These are phyloP conservation scores for Anguilla marmorata DNA, from an alignment of 2,797 vertebrate genomes.

Conservation along the genomic window DNA sequence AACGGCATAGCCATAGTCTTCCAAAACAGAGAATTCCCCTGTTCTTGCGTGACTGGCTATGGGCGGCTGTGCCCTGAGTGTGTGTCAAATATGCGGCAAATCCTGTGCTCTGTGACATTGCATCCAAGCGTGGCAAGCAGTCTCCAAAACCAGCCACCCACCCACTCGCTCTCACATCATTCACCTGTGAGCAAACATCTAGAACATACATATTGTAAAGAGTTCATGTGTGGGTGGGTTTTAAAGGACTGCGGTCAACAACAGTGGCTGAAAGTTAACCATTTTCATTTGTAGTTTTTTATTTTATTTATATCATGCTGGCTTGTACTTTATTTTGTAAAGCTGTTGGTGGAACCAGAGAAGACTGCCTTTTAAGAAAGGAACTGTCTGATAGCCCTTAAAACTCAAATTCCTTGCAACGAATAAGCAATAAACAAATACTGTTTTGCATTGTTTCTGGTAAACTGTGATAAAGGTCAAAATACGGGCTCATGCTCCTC, in stretches of 20 bases:
- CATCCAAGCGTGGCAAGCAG: constrained; percentile 50
- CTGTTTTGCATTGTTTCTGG: too few species aligned
- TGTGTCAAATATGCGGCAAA: constrained; percentile 54
- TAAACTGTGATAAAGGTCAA: background rate
- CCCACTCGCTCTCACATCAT: constrained; percentile 40
- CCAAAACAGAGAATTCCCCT: constrained; percentile 33
- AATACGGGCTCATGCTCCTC: background rate
- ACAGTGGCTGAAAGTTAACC: background rate
- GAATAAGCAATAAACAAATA: background rate
- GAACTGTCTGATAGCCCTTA: background rate
- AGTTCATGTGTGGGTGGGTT: constrained; percentile 46
- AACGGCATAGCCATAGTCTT: constrained; percentile 22
- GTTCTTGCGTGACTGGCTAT: constrained; percentile 57
- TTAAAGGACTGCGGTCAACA: constrained; percentile 38
- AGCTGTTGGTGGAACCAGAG: background rate
- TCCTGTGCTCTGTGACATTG: constrained; percentile 56
- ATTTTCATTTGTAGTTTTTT: background rate
- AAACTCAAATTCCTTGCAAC: too few species aligned
- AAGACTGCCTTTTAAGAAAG: background rate
- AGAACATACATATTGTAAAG: constrained; percentile 20
- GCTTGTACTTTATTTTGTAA: background rate
- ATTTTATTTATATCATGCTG: background rate
- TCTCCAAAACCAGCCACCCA: constrained; percentile 53
- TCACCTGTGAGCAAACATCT: constrained; percentile 59
- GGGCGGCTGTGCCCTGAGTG: constrained; percentile 42